phyloP scores from a whole-genome alignment of 2,113 vertebrate species.

The Ceyx melanurus region DNA sequence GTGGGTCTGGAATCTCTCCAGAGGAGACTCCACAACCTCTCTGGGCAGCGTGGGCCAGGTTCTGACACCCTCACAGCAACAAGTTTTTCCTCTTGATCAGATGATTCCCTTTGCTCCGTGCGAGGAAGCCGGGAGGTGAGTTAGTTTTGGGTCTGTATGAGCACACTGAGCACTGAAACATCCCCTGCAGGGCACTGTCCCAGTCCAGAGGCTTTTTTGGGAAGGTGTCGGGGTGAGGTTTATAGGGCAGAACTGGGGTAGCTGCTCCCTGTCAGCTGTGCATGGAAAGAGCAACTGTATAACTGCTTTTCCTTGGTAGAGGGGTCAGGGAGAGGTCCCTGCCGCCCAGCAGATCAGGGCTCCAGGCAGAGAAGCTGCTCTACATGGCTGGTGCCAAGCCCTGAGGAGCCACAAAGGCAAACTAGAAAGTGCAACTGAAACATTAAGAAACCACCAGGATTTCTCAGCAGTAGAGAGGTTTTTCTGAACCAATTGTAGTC shows the following conservation, averaged over 20 bases:
- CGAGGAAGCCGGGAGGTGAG: neutral
- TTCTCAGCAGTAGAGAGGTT: neutral
- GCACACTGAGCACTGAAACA: neutral
- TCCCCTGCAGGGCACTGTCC: neutral
- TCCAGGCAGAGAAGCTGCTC: neutral
- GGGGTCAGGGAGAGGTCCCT: neutral
- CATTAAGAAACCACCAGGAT: neutral
- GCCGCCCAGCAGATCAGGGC: neutral
- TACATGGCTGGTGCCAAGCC: neutral
- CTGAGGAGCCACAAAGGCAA: neutral
- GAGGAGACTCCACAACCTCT: neutral
- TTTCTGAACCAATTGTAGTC: neutral
- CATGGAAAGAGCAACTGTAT: rapidly evolving
- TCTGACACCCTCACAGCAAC: neutral
- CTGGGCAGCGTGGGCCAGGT: neutral
- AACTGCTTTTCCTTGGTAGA: no score
- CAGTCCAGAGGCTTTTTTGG: neutral
- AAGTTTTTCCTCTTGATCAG: neutral
- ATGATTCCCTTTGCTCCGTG: neutral
- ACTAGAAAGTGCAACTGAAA: neutral
- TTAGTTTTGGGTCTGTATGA: neutral
- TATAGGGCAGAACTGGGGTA: no score
- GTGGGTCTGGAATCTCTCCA: neutral
- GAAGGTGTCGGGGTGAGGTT: neutral
- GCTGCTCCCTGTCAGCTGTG: neutral